Evolutionary conservation across 1,140 invertebrate species (phyloP), one percentile per base, ranked within the genome.

Genomic region (Cotesia vestalis): DNA sequence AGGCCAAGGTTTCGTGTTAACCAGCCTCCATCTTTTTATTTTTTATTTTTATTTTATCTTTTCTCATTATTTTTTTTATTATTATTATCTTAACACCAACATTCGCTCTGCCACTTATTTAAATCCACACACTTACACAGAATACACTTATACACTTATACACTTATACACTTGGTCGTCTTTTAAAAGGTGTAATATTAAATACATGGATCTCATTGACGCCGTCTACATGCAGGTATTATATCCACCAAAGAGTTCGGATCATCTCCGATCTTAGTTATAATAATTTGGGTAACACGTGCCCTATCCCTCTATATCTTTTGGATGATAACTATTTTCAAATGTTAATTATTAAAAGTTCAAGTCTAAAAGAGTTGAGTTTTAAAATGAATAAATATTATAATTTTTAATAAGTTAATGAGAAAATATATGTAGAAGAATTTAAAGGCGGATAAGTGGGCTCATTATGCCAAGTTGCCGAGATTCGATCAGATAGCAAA

Each of bases 271-370:
- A 27, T 27, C 27, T 27, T 27, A 27, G 27, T 27, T 27, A 27
- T 27, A 27, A 27, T 11, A 46, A 46, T 46, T 46, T 46, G 6
- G 40, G 66, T 75, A 81, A 83, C 82, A 85, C 81, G 81, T 78
- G 75, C 76, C 76, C 1, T 17, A 17, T 17, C 17, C 17, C 17
- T 1, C 74, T 78, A 78, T 80, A 83, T 83, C 81, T 80, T 78
- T 81, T 81, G 82, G 82, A 83, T 83, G 82, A 85, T 80, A 81
- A 85, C 85, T 84, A 85, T 80, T 73, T 66, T 77, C 74, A 78
- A 79, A 79, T 81, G 81, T 80, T 68, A 46, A 64, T 27, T 46
- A 27, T 27, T 27, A 27, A 27, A 27, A 27, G 27, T 3, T 27
- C 0, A 27, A 27, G 27, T 27, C 1, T 2, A 27, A 27, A 27